These are phyloP conservation scores for Nemotelus pantherinus DNA, from an alignment of 2,888 invertebrate species.

Conservation along the genomic window DNA sequence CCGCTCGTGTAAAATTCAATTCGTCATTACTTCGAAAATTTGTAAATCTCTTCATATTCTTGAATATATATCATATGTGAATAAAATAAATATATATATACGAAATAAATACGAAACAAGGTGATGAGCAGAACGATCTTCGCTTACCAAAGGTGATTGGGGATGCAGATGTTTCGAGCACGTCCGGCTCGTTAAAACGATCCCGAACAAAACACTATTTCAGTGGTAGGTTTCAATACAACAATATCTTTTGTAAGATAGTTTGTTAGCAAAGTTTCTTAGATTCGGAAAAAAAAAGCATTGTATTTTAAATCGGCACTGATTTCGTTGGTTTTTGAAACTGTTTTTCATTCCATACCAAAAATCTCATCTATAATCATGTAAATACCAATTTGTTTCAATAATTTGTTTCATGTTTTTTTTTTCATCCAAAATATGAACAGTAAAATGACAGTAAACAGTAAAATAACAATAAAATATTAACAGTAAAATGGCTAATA, in stretches of 20 bases:
- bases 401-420: too few relatives aligned
- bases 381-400: too few relatives aligned
- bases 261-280: neutral
- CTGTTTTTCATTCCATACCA: too few relatives aligned
- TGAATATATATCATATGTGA: neutral
- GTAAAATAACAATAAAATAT: too few relatives aligned
- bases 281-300: neutral
- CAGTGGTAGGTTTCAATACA: slow-evolving; percentile 58
- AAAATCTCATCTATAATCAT: too few relatives aligned
- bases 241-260: neutral
- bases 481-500: too few relatives aligned
- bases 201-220: slow-evolving; percentile 63
- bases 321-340: too few relatives aligned
- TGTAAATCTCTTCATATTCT: too few relatives aligned
- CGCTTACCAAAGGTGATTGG: slow-evolving; percentile 62
- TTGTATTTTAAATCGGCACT: neutral
- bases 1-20: slow-evolving; percentile 24
- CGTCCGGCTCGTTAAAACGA: slow-evolving; percentile 60
- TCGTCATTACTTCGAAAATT: too few relatives aligned
- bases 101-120: slow-evolving; percentile 50
- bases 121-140: slow-evolving; percentile 58
- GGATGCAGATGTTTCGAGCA: slow-evolving; percentile 60
- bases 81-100: slow-evolving; percentile 30
- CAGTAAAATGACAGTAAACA: too few relatives aligned
- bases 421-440: too few relatives aligned